phyloP scores from a whole-genome alignment of 2,113 vertebrate genomes.

The Nycticebus coucang region DNA sequence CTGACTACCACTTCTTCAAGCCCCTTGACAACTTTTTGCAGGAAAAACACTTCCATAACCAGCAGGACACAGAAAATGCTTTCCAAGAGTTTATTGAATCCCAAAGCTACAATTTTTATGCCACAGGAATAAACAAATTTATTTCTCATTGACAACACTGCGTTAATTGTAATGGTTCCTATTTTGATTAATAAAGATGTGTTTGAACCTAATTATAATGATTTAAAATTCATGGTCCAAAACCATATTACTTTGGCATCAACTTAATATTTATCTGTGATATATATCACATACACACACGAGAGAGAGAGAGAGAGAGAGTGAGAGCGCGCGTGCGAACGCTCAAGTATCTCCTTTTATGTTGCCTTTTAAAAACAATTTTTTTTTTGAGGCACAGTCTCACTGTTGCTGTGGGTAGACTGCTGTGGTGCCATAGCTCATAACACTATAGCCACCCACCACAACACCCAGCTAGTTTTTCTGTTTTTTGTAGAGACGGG shows the following conservation, averaged over 20 bases:
- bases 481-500: too few species aligned
- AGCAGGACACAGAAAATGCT: neutral
- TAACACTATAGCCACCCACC: too few species aligned
- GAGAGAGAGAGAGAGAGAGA: neutral
- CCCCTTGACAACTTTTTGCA: too few species aligned
- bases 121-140: neutral
- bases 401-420: too few species aligned
- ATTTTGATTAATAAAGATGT: too few species aligned
- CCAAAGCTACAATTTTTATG: neutral
- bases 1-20: too few species aligned
- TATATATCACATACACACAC: neutral
- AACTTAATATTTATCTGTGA: neutral
- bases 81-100: neutral
- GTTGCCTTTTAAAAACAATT: neutral
- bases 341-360: neutral
- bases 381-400: neutral
- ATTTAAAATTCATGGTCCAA: neutral
- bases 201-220: neutral
- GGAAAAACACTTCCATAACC: neutral
- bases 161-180: too few species aligned
- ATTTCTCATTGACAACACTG: too few species aligned
- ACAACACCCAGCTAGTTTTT: too few species aligned
- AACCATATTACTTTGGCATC: neutral
- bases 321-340: too few species aligned
- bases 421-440: too few species aligned